Evolutionary conservation across 2,888 invertebrate genomes (phyloP), one percentile per base, ranked within the genome.

Genomic region (Tachina fera): DNA sequence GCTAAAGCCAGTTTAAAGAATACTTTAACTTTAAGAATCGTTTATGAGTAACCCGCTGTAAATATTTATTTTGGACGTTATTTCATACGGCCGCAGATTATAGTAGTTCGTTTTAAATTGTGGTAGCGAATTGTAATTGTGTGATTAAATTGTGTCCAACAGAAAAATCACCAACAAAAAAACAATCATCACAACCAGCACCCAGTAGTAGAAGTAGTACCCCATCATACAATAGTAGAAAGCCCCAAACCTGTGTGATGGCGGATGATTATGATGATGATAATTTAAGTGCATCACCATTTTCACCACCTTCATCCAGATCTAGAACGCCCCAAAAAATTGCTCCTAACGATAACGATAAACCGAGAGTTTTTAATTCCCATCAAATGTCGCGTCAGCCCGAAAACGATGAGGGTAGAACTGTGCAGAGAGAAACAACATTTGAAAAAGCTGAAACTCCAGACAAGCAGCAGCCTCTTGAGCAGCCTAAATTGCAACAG

Each of bases 371-470:
- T n/a, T n/a, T n/a, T 51, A 61, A 68, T 74, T 45, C 19, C n/a
- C 39, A 74, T 49, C 74, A 84, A 70, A 81, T 76, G 51, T 79
- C 45, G 65, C 53, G 53, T 87, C 79, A 86, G 86, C 88, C 84
- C 43, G 88, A 89, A 3, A 89, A 85, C 83, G 86, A 88, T 77
- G 90, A 90, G 70, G 88, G 89, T 87, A 89, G 89, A 58, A 88
- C 89, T 56, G 87, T 89, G 65, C 87, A 88, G 81, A 88, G 90
- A 56, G 90, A 91, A 76, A 88, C 88, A 4, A 90, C 89, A 22
- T 89, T 91, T 56, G 91, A 91, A 75, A 88, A 87, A 51, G 16
- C 56, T 9, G 81, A 85, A 76, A 58, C 11, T 8, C 49, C 53
- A 45, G 13, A 56, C 5, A 16, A 22, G 56, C 51, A 22, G 56